Percentiles rank a stretch among this genome's conserved stretches.
phyloP scores from a whole-genome alignment of 2,888 invertebrate genomes.

The Callosobruchus maculatus region DNA sequence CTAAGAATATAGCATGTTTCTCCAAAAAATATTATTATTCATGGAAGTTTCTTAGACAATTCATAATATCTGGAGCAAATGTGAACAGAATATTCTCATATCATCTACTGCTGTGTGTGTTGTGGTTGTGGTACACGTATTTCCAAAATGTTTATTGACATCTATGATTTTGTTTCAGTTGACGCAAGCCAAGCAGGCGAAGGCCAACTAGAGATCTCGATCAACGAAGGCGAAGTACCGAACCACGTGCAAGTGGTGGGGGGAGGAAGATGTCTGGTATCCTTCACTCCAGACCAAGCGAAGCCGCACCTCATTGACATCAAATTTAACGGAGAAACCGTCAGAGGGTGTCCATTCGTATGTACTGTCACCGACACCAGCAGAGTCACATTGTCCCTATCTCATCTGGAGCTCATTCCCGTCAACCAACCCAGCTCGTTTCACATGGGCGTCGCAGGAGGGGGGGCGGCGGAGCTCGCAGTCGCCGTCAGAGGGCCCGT shows the following conservation, averaged over 20 bases:
- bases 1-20: too few species aligned
- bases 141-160: too few species aligned
- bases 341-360: slow-evolving; percentile 86
- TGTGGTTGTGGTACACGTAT: too few species aligned
- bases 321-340: slow-evolving; percentile 93
- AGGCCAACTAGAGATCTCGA: slow-evolving; percentile 98
- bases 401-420: slow-evolving; percentile 79
- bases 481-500: slow-evolving; percentile 86
- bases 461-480: slow-evolving; percentile 77
- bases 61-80: too few species aligned
- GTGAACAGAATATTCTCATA: too few species aligned
- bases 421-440: slow-evolving; percentile 77
- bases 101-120: too few species aligned
- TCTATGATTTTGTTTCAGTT: slow-evolving; percentile 68
- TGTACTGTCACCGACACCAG: slow-evolving; percentile 80
- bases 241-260: slow-evolving; percentile 97
- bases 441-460: slow-evolving; percentile 73
- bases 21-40: too few species aligned
- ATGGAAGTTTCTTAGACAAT: too few species aligned
- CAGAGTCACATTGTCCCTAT: slow-evolving; percentile 68
- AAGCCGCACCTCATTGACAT: slow-evolving; percentile 92
- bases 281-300: slow-evolving; percentile 88
- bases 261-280: slow-evolving; percentile 89
- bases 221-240: slow-evolving; percentile 98
- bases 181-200: slow-evolving; percentile 98